These are phyloP conservation scores for Spatulosminthurus flaviceps DNA, from an alignment of 2,888 invertebrate genomes.

Conservation along the genomic window DNA sequence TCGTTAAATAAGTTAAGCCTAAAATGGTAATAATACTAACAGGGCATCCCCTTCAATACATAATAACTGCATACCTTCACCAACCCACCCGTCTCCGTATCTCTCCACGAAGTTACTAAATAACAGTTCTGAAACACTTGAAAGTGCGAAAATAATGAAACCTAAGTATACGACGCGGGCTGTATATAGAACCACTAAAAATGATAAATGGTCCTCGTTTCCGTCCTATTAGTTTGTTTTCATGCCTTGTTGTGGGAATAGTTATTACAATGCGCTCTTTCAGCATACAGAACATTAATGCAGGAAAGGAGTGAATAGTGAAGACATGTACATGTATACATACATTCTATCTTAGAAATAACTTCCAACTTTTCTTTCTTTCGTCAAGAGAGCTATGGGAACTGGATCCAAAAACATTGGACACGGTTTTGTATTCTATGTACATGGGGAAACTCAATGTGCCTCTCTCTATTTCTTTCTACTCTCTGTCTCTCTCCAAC, in stretches of 20 bases:
- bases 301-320: neutral
- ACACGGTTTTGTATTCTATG: neutral
- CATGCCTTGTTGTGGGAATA: neutral
- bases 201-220: constrained; percentile 18
- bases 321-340: neutral
- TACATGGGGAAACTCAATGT: neutral
- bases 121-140: too few relatives aligned
- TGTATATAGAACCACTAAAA: constrained; percentile 18
- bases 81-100: neutral
- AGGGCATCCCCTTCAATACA: neutral
- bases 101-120: neutral
- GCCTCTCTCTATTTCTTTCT: neutral
- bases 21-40: neutral
- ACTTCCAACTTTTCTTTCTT: constrained; percentile 3
- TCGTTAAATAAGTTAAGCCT: neutral
- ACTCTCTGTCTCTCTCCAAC: neutral
- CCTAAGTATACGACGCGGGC: neutral
- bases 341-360: neutral
- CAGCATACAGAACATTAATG: neutral
- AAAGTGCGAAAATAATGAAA: neutral
- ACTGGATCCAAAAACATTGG: constrained; percentile 4
- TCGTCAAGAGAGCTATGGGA: neutral
- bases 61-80: too few relatives aligned
- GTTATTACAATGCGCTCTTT: neutral
- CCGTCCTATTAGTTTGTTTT: constrained; percentile 18